phyloP scores from a whole-genome alignment of 1,140 invertebrate genomes.

The Globodera ellingtonae region DNA sequence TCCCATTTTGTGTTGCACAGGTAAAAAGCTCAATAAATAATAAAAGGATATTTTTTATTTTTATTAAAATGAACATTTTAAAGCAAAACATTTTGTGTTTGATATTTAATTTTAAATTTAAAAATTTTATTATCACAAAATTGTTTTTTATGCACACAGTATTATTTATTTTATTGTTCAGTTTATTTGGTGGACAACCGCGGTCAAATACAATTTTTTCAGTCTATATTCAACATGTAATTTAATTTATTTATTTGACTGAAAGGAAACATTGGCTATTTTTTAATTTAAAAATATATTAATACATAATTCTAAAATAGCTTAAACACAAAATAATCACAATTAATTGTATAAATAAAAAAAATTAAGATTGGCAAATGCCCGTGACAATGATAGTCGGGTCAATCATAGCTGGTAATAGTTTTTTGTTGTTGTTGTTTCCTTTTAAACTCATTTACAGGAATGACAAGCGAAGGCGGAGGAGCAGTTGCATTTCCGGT shows the following conservation, averaged over 20 bases:
- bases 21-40: conserved; percentile 20
- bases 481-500: conserved; percentile 40
- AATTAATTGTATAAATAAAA: too few species aligned
- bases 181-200: conserved; percentile 44
- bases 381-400: conserved; percentile 45
- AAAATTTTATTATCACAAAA: too few species aligned
- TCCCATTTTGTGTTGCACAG: conserved; percentile 52
- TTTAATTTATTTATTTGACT: background rate
- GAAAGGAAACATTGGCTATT: too few species aligned
- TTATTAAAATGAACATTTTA: too few species aligned
- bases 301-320: too few species aligned
- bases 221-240: conserved; percentile 35
- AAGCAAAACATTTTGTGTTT: too few species aligned
- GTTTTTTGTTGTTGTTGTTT: background rate
- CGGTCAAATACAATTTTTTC: conserved; percentile 38
- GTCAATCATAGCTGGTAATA: conserved; percentile 35
- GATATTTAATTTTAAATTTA: too few species aligned
- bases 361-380: conserved; percentile 43
- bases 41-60: background rate
- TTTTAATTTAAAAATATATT: too few species aligned
- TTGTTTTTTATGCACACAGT: too few species aligned
- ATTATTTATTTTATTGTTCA: conserved; percentile 4
- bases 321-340: too few species aligned
- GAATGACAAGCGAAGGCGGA: conserved; percentile 42
- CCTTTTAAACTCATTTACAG: background rate